Evolutionary conservation across 1,140 invertebrate species (phyloP).

Genomic region (Ceratoteleas bidentatus): DNA sequence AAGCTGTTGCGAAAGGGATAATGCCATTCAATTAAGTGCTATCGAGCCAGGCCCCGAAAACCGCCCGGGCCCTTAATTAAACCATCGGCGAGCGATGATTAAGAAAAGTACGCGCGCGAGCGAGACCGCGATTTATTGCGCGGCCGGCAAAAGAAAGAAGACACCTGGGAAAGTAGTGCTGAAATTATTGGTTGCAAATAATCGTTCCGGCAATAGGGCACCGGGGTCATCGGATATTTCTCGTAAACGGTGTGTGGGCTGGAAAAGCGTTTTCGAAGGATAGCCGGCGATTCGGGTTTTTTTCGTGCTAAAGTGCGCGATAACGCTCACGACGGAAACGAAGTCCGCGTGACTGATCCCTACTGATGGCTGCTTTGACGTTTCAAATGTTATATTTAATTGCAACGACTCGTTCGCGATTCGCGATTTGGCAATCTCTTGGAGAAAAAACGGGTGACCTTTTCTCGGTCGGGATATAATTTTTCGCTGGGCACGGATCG

Average conservation of each 20-base stretch:
- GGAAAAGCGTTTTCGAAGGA: conserved; percentile 56
- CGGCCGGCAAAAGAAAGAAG: conserved; percentile 47
- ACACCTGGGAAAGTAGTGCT: conserved; percentile 61
- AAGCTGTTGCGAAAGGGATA: conserved; percentile 33
- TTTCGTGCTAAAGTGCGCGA: conserved; percentile 22
- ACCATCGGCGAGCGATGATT: conserved; percentile 31
- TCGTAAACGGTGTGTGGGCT: conserved; percentile 62
- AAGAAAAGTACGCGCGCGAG: conserved; percentile 33
- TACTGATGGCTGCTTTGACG: neutral
- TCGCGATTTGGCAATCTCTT: neutral
- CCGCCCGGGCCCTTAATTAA: conserved; percentile 43
- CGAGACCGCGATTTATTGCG: conserved; percentile 51
- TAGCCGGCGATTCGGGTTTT: conserved; percentile 19
- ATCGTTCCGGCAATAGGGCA: conserved; percentile 63
- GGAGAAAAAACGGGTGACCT: neutral
- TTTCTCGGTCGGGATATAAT: neutral
- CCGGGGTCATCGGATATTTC: conserved; percentile 49
- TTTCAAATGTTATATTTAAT: conserved; percentile 16
- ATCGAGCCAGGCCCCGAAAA: conserved; percentile 7
- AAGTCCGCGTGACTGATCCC: conserved; percentile 3
- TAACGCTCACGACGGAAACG: conserved; percentile 18
- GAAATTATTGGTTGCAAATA: conserved; percentile 69
- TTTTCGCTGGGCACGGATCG: neutral
- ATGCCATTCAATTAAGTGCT: conserved; percentile 28
- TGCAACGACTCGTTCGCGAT: neutral